Conservation (phyloP, 2,797 vertebrate genomes). For the Gobionotothen gibberifrons region DNA sequence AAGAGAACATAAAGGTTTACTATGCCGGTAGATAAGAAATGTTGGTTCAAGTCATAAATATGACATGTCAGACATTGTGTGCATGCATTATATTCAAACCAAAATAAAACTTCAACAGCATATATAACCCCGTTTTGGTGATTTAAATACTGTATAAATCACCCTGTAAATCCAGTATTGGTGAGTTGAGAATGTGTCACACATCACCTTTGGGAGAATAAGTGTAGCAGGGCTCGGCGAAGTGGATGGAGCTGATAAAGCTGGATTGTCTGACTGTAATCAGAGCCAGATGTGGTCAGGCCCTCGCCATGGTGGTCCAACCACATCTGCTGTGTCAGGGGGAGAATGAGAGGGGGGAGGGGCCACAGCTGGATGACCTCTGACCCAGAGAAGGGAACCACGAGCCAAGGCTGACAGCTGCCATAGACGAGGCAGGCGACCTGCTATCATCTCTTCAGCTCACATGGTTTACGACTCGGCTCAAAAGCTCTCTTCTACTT, state of each 20-base stretch:
- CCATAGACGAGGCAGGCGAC: slow-evolving; percentile 75
- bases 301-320: slow-evolving; percentile 83
- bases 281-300: slow-evolving; percentile 86
- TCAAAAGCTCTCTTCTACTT: slow-evolving; percentile 14
- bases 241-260: slow-evolving; percentile 85
- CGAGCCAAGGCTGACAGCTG: slow-evolving; percentile 85
- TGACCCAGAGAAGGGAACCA: slow-evolving; percentile 82
- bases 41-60: slow-evolving; percentile 14
- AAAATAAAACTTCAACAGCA: slow-evolving; percentile 32
- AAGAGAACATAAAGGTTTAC: slow-evolving; percentile 25
- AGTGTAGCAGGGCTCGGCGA: slow-evolving; percentile 74
- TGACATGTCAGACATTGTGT: slow-evolving; percentile 19
- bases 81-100: slow-evolving; percentile 4
- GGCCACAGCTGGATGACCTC: slow-evolving; percentile 85
- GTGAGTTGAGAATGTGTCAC: slow-evolving; percentile 82
- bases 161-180: slow-evolving; percentile 60
- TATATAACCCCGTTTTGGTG: slow-evolving; percentile 35
- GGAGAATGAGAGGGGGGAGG: slow-evolving; percentile 59
- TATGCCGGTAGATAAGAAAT: slow-evolving; percentile 16
- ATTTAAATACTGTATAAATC: slow-evolving; percentile 70
- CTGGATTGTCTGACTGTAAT: slow-evolving; percentile 86
- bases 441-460: slow-evolving; percentile 75
- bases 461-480: slow-evolving; percentile 65
- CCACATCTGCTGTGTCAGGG: slow-evolving; percentile 84
- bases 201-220: slow-evolving; percentile 76